Evolutionary conservation across 1,140 invertebrate genomes (phyloP).

Genomic region (Lutraria rhynchaena): DNA sequence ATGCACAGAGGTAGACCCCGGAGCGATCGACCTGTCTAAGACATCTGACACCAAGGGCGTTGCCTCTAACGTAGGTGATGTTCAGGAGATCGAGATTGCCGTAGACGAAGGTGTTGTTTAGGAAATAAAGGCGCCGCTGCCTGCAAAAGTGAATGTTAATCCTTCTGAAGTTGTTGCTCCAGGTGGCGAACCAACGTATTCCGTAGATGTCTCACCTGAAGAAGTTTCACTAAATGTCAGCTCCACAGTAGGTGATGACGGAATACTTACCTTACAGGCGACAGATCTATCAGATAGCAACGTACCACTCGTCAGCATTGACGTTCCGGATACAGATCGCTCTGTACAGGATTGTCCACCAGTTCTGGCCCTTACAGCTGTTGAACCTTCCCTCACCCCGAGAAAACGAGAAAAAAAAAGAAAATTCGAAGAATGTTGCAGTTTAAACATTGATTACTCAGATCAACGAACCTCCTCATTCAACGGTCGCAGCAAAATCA

Average conservation of each 20-base stretch:
- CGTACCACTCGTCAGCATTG: neutral
- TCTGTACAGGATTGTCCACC: constrained; percentile 12
- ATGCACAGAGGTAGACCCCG: constrained; percentile 18
- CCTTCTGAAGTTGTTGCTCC: no score
- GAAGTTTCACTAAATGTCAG: neutral
- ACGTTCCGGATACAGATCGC: no score
- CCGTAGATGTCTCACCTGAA: neutral
- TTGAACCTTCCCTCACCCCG: constrained; percentile 4
- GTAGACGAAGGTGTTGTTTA: no score
- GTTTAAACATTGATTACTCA: neutral
- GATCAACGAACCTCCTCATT: no score
- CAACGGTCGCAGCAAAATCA: no score
- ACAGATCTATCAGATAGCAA: neutral
- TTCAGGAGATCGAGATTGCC: no score
- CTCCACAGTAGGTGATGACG: constrained; percentile 19
- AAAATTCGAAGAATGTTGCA: neutral
- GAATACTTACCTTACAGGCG: constrained; percentile 10
- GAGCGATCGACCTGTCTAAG: neutral
- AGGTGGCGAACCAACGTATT: no score
- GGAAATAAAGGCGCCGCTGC: no score
- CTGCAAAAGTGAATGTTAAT: no score
- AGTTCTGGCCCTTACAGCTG: neutral
- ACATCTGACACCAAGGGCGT: neutral
- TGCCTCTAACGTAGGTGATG: no score
- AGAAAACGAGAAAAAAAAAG: neutral